Percentiles rank a stretch among this genome's conserved stretches.
These are phyloP conservation scores for Stratiolaelaps scimitus DNA, from an alignment of 1,140 invertebrate species.

Conservation along the genomic window DNA sequence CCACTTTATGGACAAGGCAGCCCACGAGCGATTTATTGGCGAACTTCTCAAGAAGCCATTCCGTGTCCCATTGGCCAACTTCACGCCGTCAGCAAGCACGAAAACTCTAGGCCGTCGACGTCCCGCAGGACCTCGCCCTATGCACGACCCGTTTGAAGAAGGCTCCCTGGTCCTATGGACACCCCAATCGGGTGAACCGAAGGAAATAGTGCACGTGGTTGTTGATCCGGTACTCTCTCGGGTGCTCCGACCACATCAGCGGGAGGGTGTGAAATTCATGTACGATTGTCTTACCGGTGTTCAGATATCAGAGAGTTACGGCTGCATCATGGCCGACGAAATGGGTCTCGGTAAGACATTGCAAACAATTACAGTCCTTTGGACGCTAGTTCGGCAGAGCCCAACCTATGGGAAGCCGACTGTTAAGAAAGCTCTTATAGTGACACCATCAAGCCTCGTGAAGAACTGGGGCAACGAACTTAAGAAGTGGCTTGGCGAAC, in stretches of 20 bases:
- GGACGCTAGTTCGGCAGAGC: conserved; percentile 80
- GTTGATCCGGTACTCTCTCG: conserved; percentile 82
- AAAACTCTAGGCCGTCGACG: conserved; percentile 57
- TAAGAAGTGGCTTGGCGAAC: conserved; percentile 78
- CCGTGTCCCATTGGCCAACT: conserved; percentile 85
- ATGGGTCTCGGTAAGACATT: conserved; percentile 94
- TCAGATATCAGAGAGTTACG: conserved; percentile 71
- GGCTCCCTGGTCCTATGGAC: conserved; percentile 79
- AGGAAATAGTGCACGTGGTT: conserved; percentile 71
- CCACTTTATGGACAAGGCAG: neutral
- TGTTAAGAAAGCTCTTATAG: conserved; percentile 83
- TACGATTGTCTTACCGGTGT: conserved; percentile 94
- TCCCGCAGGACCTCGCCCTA: conserved; percentile 53
- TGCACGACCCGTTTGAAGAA: conserved; percentile 87
- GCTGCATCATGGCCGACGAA: conserved; percentile 98
- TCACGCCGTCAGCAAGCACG: conserved; percentile 48
- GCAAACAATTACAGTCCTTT: conserved; percentile 91
- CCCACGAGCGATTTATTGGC: conserved; percentile 63
- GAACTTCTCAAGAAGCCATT: conserved; percentile 77
- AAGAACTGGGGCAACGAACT: conserved; percentile 99
- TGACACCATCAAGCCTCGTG: conserved; percentile 89
- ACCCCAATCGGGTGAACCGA: conserved; percentile 56
- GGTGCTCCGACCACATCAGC: conserved; percentile 89
- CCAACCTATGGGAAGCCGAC: conserved; percentile 55
- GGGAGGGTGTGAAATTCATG: conserved; percentile 99